These are phyloP conservation scores for Bothrops jararaca DNA, from an alignment of 2,113 vertebrate genomes.

Conservation along the genomic window DNA sequence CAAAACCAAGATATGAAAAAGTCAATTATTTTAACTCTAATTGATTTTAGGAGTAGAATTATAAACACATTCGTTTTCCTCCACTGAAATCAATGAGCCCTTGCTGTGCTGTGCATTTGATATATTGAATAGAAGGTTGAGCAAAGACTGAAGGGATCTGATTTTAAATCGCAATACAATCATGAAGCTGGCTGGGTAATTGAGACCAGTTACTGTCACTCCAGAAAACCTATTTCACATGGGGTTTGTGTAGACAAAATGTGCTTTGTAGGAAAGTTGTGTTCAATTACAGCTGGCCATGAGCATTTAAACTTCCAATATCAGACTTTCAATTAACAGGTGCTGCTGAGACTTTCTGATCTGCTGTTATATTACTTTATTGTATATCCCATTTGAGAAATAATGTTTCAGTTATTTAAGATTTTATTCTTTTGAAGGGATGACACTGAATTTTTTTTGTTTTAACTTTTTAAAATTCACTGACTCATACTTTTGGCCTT, in stretches of 20 bases:
- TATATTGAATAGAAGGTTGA: not conserved
- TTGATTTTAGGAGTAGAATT: not conserved
- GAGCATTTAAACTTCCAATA: not conserved
- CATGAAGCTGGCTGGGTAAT: not conserved
- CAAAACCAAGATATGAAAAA: not conserved
- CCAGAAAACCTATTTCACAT: not conserved
- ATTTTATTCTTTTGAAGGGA: not conserved
- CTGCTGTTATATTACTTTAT: not conserved
- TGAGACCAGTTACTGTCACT: not conserved
- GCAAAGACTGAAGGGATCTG: not conserved
- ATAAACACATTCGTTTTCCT: not conserved
- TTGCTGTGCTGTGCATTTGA: not conserved
- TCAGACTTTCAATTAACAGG: not conserved
- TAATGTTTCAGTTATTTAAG: not conserved
- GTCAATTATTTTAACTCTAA: not conserved
- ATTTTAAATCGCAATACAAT: not conserved
- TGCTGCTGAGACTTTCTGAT: not conserved
- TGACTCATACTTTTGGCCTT: not conserved
- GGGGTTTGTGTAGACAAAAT: not conserved
- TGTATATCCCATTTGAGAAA: not conserved
- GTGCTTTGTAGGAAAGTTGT: not conserved
- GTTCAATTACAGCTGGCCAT: not conserved
- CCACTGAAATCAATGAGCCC: not conserved
- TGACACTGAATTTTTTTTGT: not conserved
- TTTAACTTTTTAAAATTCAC: not conserved